Conservation (phyloP, 2,888 invertebrate species). For the Scrobipalpa costella region DNA sequence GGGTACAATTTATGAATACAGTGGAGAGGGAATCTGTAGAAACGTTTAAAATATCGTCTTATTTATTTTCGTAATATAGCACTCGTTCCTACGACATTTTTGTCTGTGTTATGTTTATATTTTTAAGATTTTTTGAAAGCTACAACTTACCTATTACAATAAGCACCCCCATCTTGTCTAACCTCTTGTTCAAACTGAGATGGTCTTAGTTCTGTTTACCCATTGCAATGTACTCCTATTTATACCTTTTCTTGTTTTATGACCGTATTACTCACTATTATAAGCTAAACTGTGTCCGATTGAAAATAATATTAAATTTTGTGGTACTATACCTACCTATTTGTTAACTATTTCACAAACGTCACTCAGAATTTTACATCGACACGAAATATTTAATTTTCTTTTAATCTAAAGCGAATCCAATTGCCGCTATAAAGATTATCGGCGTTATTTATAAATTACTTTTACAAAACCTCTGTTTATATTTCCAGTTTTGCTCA, state of each 20-base stretch:
- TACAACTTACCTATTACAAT: not conserved
- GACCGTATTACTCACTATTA: too few relatives aligned
- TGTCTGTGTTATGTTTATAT: not conserved
- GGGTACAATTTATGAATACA: too few relatives aligned
- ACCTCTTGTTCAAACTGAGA: not conserved
- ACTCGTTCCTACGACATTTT: too few relatives aligned
- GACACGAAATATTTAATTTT: not conserved
- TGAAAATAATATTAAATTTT: not conserved
- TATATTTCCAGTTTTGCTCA: too few relatives aligned
- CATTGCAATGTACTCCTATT: too few relatives aligned
- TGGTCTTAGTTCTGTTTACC: too few relatives aligned
- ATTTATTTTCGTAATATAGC: too few relatives aligned
- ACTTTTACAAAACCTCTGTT: too few relatives aligned
- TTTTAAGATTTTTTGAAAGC: not conserved
- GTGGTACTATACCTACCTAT: not conserved
- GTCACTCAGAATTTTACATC: too few relatives aligned
- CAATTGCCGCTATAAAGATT: not conserved
- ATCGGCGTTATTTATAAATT: not conserved
- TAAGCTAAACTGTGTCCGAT: not conserved
- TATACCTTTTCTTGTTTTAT: too few relatives aligned
- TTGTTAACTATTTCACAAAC: not conserved
- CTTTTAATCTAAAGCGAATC: conserved; percentile 1
- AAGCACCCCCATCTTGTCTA: not conserved
- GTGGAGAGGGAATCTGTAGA: too few relatives aligned
- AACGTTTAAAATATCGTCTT: too few relatives aligned